Base-by-base conservation (phyloP, 2,888 invertebrate species). In the Matsumyia berberina region DNA sequence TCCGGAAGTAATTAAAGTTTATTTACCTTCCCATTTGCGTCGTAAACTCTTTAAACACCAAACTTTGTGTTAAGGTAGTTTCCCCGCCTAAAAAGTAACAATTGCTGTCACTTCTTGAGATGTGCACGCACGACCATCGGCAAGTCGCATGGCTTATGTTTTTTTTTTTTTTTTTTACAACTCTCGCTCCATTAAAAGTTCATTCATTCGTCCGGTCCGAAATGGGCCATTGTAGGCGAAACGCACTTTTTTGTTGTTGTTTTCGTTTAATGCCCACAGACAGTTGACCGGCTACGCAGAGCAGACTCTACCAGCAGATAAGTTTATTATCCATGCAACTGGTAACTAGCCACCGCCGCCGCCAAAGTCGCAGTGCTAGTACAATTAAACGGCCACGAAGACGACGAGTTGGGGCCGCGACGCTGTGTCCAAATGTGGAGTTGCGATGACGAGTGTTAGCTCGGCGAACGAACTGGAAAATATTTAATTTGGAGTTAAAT, bases 181-280 rank as follows among this genome's bases (percentile, higher is more conserved):
- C 67, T 80, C 46, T 67, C 24, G 67, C 51, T 17, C 64, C 70
- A 82, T 77, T 82, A 58, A 79, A 70, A 58, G 70, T 72, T 77
- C 81, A 66, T 77, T 77, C 64, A 57, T 66, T 70, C 70, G 57
- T 60, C 66, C 66, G 77, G 42, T 70, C 64, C 31, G 37, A 76
- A 76, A 49, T 81, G 76, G 51, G 49, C 24, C 37, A 82, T 82
- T 77, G 81, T 82, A 82, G 77, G 81, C 77, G 81, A 72, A 77
- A 77, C 77, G 70, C 64, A 82, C n/a, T 49, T 62, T 74, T 33
- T 79, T 64, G 37, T 33, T 73, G 39, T 72, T 60, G 35, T 31
- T 57, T 46, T 57, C 42, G 33, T 69, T 64, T 35, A 70, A 57
- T 72, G 42, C 39, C 51, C 39, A 19, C 51, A 66, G 33, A 77